phyloP scores from a whole-genome alignment of 2,797 vertebrate genomes.

The Danio jaintianensis region DNA sequence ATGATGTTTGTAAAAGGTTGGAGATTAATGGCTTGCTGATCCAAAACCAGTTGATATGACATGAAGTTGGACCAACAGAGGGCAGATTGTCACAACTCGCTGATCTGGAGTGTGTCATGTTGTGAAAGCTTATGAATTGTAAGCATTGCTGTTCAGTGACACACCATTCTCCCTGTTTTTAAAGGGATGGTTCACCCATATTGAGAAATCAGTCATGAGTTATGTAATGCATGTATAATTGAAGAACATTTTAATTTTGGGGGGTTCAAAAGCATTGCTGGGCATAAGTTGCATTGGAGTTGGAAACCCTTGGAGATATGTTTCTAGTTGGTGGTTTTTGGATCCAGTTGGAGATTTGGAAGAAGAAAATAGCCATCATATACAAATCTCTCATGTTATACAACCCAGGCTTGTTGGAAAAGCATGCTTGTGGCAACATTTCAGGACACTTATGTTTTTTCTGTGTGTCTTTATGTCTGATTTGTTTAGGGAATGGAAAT shows the following conservation, averaged over 20 bases:
- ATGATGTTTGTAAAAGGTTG: slow-evolving; percentile 51
- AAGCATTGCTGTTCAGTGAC: background rate
- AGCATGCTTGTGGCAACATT: background rate
- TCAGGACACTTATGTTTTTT: too few relatives aligned
- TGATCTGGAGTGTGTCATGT: slow-evolving; percentile 2
- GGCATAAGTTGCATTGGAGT: background rate
- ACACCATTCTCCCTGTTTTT: background rate
- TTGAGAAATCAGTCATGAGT: background rate
- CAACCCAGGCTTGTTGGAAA: background rate
- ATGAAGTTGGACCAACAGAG: slow-evolving; percentile 19
- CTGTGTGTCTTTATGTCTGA: too few relatives aligned
- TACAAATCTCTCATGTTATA: background rate
- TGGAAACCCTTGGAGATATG: background rate
- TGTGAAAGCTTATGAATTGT: background rate
- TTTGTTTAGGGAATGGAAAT: background rate
- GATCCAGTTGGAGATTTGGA: background rate
- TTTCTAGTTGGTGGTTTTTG: background rate
- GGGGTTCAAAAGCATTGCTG: too few relatives aligned
- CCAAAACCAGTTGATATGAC: slow-evolving; percentile 26
- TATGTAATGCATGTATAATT: too few relatives aligned
- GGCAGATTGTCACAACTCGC: background rate
- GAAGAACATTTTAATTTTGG: too few relatives aligned
- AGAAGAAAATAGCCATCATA: background rate
- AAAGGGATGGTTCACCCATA: background rate
- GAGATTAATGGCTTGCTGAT: slow-evolving; percentile 16